Base-by-base conservation (phyloP, 2,113 vertebrate species). In the Phycodurus eques region DNA sequence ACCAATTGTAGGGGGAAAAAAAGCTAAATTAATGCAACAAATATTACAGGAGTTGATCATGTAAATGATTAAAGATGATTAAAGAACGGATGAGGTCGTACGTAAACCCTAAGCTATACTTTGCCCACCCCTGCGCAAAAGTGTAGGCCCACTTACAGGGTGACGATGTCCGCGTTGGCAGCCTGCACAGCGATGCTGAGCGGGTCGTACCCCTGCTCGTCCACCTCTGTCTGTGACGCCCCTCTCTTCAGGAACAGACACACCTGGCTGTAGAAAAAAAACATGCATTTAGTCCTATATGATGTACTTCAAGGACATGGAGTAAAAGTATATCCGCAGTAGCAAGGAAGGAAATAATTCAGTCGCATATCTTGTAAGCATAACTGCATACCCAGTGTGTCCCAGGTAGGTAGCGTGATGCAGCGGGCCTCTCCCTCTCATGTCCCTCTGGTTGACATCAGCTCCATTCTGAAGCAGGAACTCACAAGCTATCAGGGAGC, bases 381-480 rank as follows among this genome's bases (percentile, higher is more conserved):
- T 19, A 9, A 44, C 63, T 17, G 22, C 74, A 82, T 91, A 99
- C 98, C 98, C 98, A 0, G 97, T 99, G 83, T 97, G 96, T 14
- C 97, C 96, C 39, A 98, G 85, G 82, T 95, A 89, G 0, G 98
- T 99, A 73, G 97, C 96, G 0, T 99, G 97, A 77, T 99, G 98
- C 71, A 99, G 90, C 0, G 98, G 96, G 12, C 96, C 96, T 67
- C 95, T 90, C 59, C 97, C 96, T 44, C 94, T 93, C 72, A 93
- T 68, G 71, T 99, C 98, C 80, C 93, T 93, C 89, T 96, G 95
- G 87, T 99, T 99, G 57, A 99, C 96, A 15, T 98, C 96, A 27
- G 97, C 97, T 66, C 95, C 96, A 12, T 99, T 99, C 92, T 99
- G 98, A 27, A 99, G 94, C 76, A 99, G 90, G 90, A 99, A 98